phyloP scores from a whole-genome alignment of 2,797 vertebrate genomes.

The Cephalopachus bancanus region DNA sequence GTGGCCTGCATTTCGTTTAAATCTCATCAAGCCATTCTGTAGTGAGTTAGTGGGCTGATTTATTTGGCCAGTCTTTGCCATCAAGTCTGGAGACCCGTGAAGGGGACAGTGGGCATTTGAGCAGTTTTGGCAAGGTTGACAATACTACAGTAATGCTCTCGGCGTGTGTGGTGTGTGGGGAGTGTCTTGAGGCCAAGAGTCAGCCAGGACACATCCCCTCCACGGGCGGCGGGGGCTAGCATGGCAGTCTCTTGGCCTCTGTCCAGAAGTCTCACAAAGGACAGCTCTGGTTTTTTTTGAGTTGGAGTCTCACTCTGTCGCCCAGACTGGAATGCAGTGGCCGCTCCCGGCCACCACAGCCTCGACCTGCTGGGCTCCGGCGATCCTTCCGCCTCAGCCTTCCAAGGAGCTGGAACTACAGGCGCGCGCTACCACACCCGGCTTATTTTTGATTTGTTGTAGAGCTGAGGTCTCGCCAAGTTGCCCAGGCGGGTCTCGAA shows the following conservation, averaged over 20 bases:
- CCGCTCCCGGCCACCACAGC: too few species aligned
- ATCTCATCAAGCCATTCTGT: accelerated
- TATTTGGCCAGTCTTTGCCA: neutral
- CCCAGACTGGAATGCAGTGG: too few species aligned
- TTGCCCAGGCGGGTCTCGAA: too few species aligned
- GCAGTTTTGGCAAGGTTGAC: neutral
- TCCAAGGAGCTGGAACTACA: too few species aligned
- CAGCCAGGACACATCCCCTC: neutral
- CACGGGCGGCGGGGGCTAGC: neutral
- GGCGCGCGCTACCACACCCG: too few species aligned
- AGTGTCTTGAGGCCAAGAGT: neutral
- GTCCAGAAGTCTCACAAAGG: neutral
- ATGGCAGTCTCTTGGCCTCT: neutral
- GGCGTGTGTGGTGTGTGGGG: neutral
- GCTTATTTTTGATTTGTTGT: too few species aligned
- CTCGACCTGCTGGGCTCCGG: too few species aligned
- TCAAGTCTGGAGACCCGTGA: neutral
- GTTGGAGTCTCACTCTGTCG: too few species aligned
- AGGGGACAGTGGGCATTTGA: neutral
- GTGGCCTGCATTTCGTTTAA: neutral
- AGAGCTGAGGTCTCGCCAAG: too few species aligned
- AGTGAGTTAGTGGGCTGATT: neutral
- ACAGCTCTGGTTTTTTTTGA: neutral
- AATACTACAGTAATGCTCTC: accelerated
- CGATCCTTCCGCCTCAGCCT: too few species aligned